Evolutionary conservation across 1,140 invertebrate species (phyloP).

Genomic region (Harpegnathos saltator): DNA sequence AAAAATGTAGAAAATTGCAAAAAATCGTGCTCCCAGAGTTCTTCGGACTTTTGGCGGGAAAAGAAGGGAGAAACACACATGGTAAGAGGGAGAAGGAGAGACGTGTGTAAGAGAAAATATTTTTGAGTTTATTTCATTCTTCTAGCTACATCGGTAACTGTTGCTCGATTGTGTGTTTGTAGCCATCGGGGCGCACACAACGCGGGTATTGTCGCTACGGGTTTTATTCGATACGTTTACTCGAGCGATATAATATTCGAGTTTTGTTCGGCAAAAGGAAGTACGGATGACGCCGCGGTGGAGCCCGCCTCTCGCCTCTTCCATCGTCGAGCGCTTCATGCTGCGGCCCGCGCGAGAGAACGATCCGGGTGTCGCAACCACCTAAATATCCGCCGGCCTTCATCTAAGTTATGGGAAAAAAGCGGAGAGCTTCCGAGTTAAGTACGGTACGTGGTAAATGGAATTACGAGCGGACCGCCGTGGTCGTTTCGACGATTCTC

Average conservation of each 20-base stretch:
- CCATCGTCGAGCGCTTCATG: constrained; percentile 34
- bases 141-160: background rate
- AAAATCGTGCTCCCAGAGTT: constrained; percentile 45
- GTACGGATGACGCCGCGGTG: background rate
- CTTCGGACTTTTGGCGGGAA: constrained; percentile 3
- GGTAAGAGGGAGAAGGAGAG: constrained; percentile 63
- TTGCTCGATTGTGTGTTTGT: background rate
- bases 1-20: constrained; percentile 66
- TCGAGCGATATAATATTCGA: constrained; percentile 11
- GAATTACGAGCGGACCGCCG: constrained; percentile 55
- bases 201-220: no score
- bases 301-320: background rate
- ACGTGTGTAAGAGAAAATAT: constrained; percentile 63
- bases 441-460: constrained; percentile 37
- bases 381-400: constrained; percentile 25
- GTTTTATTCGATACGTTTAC: background rate
- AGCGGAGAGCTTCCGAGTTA: constrained; percentile 6
- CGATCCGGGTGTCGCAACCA: constrained; percentile 7
- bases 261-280: background rate
- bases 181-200: background rate
- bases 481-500: constrained; percentile 46
- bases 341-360: constrained; percentile 6
- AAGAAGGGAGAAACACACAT: constrained; percentile 50
- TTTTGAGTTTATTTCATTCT: constrained; percentile 31
- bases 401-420: constrained; percentile 52